These are phyloP conservation scores for Pterocles orientalis DNA, from an alignment of 2,113 vertebrate genomes.

Conservation along the genomic window DNA sequence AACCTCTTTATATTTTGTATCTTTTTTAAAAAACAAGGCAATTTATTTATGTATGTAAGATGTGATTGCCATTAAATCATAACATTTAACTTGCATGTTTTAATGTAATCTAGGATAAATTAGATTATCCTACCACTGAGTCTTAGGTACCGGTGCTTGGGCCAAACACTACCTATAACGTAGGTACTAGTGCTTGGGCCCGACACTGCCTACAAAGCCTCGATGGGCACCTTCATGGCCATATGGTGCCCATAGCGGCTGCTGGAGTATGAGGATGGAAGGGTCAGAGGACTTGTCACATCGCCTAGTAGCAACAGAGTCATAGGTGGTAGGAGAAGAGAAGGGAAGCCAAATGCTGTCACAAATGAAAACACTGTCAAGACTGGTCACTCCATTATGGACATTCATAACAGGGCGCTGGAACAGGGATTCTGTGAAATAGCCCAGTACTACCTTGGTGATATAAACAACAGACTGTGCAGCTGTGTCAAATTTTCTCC, in stretches of 20 bases:
- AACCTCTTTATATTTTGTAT: background rate
- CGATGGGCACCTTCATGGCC: background rate
- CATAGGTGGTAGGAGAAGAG: background rate
- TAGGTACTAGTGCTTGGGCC: background rate
- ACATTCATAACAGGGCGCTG: background rate
- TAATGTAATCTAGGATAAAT: background rate
- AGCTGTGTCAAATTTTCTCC: background rate
- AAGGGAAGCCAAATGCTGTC: background rate
- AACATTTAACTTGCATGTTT: background rate
- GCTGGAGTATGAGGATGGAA: background rate
- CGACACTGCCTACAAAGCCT: background rate
- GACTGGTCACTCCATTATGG: background rate
- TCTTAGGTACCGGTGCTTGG: background rate
- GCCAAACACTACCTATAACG: background rate
- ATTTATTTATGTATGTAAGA: background rate
- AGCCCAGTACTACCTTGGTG: background rate
- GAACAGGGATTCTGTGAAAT: background rate
- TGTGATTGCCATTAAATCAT: background rate
- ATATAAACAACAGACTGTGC: background rate
- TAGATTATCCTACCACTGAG: background rate
- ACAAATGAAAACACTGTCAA: background rate
- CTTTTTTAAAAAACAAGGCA: background rate
- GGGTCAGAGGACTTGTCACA: background rate
- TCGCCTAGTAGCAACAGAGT: background rate
- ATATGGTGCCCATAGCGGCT: background rate